These are phyloP conservation scores for Gymnarchus niloticus DNA, from an alignment of 2,113 vertebrate species.

Conservation along the genomic window DNA sequence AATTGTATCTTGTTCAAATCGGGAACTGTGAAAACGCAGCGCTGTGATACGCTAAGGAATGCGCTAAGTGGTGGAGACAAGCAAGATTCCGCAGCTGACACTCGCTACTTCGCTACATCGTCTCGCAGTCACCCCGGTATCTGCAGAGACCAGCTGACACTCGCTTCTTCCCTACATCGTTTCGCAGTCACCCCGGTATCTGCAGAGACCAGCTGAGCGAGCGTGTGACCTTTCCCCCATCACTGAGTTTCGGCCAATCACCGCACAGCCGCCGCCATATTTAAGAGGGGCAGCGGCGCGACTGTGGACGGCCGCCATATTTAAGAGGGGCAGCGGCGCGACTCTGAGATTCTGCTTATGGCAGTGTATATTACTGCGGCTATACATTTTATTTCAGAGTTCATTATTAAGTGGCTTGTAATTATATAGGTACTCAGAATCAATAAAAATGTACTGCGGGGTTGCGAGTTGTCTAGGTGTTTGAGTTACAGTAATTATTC, in stretches of 20 bases:
- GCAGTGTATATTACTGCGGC: neutral
- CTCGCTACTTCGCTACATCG: conserved; percentile 47
- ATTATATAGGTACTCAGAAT: neutral
- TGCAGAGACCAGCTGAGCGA: conserved; percentile 60
- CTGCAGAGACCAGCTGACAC: conserved; percentile 63
- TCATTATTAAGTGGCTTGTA: neutral
- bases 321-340: conserved; percentile 14
- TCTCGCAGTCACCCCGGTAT: conserved; percentile 40
- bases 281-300: conserved; percentile 14
- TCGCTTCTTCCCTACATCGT: no score
- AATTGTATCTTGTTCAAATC: neutral
- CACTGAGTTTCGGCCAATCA: conserved; percentile 30
- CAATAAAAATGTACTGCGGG: neutral
- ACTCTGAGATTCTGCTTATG: neutral
- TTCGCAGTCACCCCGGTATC: conserved; percentile 41
- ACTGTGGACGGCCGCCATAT: neutral
- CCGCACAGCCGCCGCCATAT: neutral
- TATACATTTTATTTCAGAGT: neutral
- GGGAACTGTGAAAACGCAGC: neutral
- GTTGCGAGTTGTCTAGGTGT: neutral
- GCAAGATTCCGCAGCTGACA: conserved; percentile 31
- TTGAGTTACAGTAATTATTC: neutral
- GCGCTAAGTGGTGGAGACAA: conserved; percentile 16
- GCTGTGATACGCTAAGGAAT: neutral
- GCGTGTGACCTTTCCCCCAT: conserved; percentile 27